These are phyloP conservation scores for Gadus chalcogrammus DNA, from an alignment of 2,113 vertebrate genomes.

Conservation along the genomic window DNA sequence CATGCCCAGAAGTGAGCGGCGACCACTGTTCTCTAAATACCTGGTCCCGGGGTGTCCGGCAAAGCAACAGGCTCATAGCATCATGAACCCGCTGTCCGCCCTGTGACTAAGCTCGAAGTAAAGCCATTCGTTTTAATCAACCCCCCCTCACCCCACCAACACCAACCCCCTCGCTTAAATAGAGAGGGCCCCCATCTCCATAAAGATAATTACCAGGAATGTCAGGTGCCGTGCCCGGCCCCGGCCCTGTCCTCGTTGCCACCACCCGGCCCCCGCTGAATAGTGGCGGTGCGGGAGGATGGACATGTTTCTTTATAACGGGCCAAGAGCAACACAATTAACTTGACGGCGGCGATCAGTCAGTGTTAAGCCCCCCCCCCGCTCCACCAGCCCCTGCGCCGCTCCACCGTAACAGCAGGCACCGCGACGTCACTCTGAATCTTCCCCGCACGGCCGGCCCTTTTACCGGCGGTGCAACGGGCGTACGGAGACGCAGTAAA, in stretches of 20 bases:
- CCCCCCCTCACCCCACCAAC: background rate
- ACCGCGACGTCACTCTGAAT: too few species aligned
- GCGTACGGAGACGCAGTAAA: too few species aligned
- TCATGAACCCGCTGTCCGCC: conserved; percentile 11
- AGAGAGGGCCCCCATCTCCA: conserved; percentile 56
- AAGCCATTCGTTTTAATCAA: conserved; percentile 61
- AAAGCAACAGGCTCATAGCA: background rate
- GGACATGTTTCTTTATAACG: conserved; percentile 53
- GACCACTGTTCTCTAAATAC: too few species aligned
- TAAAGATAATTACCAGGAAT: conserved; percentile 64
- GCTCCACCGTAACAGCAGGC: too few species aligned
- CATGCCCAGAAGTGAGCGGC: too few species aligned
- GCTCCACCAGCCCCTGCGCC: background rate
- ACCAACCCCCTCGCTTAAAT: conserved; percentile 54
- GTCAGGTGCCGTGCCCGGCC: conserved; percentile 29
- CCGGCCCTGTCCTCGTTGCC: conserved; percentile 8
- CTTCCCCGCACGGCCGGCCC: background rate
- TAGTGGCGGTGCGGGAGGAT: conserved; percentile 35
- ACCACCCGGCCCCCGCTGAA: conserved; percentile 16
- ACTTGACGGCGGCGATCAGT: conserved; percentile 48
- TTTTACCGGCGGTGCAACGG: background rate
- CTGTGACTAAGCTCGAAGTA: conserved; percentile 12
- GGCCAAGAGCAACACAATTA: conserved; percentile 24
- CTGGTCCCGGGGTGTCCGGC: too few species aligned
- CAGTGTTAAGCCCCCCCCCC: conserved; percentile 33